Conservation (phyloP, 2,888 invertebrate genomes). For the Agrotis ipsilon region DNA sequence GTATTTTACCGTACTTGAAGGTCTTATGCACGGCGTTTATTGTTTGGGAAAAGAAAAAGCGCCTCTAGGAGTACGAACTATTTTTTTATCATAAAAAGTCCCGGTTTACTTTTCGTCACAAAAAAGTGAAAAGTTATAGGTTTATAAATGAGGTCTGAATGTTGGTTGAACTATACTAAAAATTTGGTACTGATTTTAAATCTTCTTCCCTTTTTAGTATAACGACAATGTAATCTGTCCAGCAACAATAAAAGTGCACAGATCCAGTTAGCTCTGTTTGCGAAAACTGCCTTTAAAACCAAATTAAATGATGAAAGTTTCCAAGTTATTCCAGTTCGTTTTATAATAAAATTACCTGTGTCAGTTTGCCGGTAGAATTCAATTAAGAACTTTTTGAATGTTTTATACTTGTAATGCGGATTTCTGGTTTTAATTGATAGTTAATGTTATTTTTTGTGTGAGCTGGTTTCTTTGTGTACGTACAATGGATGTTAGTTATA, state of each 20-base stretch:
- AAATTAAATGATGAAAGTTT: constrained; percentile 82
- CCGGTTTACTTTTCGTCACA: too few species aligned
- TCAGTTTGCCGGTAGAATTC: constrained; percentile 79
- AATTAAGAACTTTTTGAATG: constrained; percentile 79
- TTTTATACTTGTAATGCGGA: constrained; percentile 71
- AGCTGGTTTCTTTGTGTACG: constrained; percentile 23
- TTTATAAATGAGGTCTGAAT: too few species aligned
- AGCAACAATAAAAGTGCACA: constrained; percentile 50
- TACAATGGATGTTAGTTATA: constrained; percentile 22
- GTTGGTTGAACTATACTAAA: too few species aligned
- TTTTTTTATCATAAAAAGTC: too few species aligned
- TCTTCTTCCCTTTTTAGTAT: background rate
- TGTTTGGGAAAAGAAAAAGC: too few species aligned
- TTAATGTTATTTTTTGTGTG: constrained; percentile 37
- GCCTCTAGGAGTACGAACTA: too few species aligned
- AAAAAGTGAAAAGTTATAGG: too few species aligned
- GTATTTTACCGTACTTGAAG: too few species aligned
- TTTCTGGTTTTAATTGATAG: constrained; percentile 60
- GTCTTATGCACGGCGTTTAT: too few species aligned
- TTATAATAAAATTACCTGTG: constrained; percentile 81
- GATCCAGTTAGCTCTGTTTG: constrained; percentile 64
- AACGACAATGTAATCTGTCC: constrained; percentile 34
- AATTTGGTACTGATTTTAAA: background rate
- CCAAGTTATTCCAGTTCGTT: constrained; percentile 80
- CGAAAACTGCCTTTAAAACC: constrained; percentile 74